Evolutionary conservation across 2,888 invertebrate genomes (phyloP).

Genomic region (Eurytoma californica): DNA sequence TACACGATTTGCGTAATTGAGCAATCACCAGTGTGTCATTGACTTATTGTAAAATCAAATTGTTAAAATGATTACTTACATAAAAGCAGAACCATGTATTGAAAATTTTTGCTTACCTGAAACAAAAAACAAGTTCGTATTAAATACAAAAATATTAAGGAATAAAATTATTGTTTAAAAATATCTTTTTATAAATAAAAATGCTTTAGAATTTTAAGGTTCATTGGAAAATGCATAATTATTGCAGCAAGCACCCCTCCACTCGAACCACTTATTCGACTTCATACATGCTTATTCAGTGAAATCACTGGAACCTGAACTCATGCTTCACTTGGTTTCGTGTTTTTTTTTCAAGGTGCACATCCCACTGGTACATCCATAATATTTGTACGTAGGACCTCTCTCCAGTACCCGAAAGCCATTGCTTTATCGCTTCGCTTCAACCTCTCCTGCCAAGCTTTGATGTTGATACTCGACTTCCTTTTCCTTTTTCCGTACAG

Average conservation of each 20-base stretch:
- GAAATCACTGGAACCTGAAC: constrained; percentile 13
- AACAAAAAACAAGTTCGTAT: constrained; percentile 17
- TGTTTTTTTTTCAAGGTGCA: constrained; percentile 8
- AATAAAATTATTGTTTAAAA: background rate
- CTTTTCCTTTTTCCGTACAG: background rate
- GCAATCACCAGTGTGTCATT: no score
- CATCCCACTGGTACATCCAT: background rate
- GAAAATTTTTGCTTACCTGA: constrained; percentile 31
- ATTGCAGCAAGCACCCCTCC: background rate
- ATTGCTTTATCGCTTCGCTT: background rate
- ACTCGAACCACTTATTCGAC: background rate
- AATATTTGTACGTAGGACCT: background rate
- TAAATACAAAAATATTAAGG: background rate
- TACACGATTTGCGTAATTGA: no score
- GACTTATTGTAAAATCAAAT: background rate
- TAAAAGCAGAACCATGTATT: background rate
- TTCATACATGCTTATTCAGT: constrained; percentile 7
- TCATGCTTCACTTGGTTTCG: background rate
- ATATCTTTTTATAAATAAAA: background rate
- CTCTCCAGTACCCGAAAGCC: background rate
- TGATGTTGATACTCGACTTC: constrained; percentile 7
- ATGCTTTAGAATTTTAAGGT: background rate
- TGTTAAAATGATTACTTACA: constrained; percentile 12
- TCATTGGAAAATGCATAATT: background rate
- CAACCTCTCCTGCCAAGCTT: background rate